These are phyloP conservation scores for Acleris laterana DNA, from an alignment of 2,888 invertebrate genomes.

Conservation along the genomic window DNA sequence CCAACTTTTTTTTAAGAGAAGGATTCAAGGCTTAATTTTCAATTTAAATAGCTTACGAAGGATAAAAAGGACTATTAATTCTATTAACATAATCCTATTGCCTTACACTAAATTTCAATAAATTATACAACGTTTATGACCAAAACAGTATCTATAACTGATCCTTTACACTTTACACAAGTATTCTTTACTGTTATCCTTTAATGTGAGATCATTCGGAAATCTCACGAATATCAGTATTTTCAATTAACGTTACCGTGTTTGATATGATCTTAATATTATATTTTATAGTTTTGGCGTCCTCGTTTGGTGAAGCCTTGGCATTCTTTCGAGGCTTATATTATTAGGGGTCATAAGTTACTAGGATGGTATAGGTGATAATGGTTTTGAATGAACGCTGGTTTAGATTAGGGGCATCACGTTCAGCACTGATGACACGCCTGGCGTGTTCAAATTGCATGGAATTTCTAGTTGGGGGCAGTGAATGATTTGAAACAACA, in stretches of 20 bases:
- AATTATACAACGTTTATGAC: conserved; percentile 1
- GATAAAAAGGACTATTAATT: neutral
- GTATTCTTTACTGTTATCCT: conserved; percentile 6
- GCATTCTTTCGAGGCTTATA: conserved; percentile 3
- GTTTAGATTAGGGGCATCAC: neutral
- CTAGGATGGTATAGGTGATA: neutral
- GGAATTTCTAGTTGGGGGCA: too few species aligned
- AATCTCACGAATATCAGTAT: conserved; percentile 30
- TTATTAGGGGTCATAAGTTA: conserved; percentile 11
- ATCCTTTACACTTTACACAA: neutral
- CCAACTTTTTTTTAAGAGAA: too few species aligned
- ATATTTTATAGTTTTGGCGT: conserved; percentile 18
- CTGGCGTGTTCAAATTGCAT: too few species aligned
- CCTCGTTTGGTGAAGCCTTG: neutral
- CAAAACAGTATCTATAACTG: neutral
- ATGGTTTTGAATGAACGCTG: neutral
- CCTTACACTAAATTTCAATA: conserved; percentile 3
- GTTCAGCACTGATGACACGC: too few species aligned
- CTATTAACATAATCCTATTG: conserved; percentile 9
- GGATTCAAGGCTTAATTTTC: too few species aligned
- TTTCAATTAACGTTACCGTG: conserved; percentile 29
- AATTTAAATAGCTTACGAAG: too few species aligned
- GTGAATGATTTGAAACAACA: too few species aligned
- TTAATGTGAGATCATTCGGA: neutral
- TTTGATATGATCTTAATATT: conserved; percentile 33